Evolutionary conservation across 2,888 invertebrate genomes (phyloP).

Genomic region (Bombylius discolor): DNA sequence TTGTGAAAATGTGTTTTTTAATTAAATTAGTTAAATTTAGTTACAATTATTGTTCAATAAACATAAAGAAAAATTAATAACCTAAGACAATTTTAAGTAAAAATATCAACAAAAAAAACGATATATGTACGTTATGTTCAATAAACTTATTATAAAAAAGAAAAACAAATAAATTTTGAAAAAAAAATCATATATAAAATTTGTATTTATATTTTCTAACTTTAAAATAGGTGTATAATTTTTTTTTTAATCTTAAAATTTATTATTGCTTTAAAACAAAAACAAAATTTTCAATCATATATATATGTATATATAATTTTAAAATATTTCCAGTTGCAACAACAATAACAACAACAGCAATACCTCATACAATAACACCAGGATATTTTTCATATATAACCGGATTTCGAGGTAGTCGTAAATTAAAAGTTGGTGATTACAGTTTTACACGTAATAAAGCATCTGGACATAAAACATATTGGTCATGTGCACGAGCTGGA

Average conservation of each 20-base stretch:
- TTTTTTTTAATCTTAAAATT: too few relatives aligned
- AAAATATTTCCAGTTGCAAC: not conserved
- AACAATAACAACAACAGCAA: not conserved
- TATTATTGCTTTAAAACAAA: too few relatives aligned
- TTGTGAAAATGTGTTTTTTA: too few relatives aligned
- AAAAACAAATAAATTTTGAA: not conserved
- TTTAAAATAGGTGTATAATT: too few relatives aligned
- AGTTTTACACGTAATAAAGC: conserved; percentile 36
- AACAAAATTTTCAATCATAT: too few relatives aligned
- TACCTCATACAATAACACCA: conserved; percentile 2
- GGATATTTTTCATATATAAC: conserved; percentile 32
- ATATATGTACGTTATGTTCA: not conserved
- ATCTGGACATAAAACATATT: conserved; percentile 32
- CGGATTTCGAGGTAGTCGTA: conserved; percentile 36
- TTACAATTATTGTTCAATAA: too few relatives aligned
- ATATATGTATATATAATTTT: not conserved
- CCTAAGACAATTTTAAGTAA: too few relatives aligned
- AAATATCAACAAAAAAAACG: too few relatives aligned
- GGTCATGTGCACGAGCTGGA: conserved; percentile 37
- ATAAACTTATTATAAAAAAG: too few relatives aligned
- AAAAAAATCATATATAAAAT: too few relatives aligned
- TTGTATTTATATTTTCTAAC: too few relatives aligned
- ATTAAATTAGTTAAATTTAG: not conserved
- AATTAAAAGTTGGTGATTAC: conserved; percentile 35
- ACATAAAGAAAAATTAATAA: too few relatives aligned